Evolutionary conservation across 2,888 invertebrate species (phyloP), one percentile per base, ranked within the genome.

Genomic region (Eilema sororculum): DNA sequence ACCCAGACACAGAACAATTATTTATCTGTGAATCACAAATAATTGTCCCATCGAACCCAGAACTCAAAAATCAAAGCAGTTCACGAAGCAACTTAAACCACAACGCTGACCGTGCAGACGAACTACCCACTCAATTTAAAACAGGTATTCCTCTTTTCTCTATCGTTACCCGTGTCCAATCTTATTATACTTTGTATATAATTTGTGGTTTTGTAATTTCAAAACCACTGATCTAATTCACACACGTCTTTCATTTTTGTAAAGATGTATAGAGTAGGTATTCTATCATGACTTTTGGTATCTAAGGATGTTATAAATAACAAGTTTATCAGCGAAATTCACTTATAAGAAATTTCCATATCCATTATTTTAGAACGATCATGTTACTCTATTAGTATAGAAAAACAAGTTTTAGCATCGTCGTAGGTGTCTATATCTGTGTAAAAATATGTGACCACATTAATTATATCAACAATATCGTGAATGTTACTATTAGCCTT

Each of bases 281-380:
- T 6, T 37, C 61, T 22, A 8, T 8, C 30, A n/a, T n/a, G 22
- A 6, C 33, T 6, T n/a, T 37, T 6, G 6, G n/a, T 46, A 52
- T 28, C 63, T 68, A 75, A 78, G 79, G 78, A 77, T 86, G 74
- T 80, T 64, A 84, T 86, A 80, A 86, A 86, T 82, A 86, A 82
- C 79, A 78, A 86, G 81, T 87, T 87, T 88, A 84, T 87, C 85
- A 79, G 78, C 72, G 74, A 78, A 84, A 82, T 88, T 82, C 84
- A 83, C 79, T 70, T 65, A 71, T 65, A 74, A 81, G 72, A 83
- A 85, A 90, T 90, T 88, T 84, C 82, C 85, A 89, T 89, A 83
- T 78, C 69, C 71, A 73, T 75, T 76, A 86, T 86, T 86, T 86
- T 80, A 83, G 84, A 80, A 84, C 76, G 71, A 84, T 87, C 86